Evolutionary conservation across 2,888 invertebrate genomes (phyloP), one percentile per base, ranked within the genome.

Genomic region (Cantharis flavilabris): DNA sequence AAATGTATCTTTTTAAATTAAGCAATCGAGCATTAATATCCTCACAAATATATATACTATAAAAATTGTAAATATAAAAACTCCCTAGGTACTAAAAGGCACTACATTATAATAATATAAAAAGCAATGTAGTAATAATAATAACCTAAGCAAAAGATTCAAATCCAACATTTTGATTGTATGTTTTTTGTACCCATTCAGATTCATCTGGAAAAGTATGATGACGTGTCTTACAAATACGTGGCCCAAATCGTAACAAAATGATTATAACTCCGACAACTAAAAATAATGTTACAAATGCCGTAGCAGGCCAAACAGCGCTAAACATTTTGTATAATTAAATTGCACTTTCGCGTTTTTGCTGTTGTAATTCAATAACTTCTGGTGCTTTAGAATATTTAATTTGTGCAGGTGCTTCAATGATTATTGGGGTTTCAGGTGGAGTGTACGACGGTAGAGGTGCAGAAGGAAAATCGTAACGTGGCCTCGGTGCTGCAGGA

Each of bases 331-430:
- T 86, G 69, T 69, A 62, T 14, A 26, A 10, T 75, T 92, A 96
- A 80, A 96, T 94, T 83, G 95, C 96, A 86, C 95, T 96, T 86
- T 95, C 96, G 72, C 94, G 90, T 86, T 95, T 95, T 79, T 94
- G 93, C 79, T 94, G 93, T 80, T 94, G 85, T 64, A 88, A 80
- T 80, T 88, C 87, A n/a, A 84, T 80, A 79, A 84, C 86, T 79
- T 86, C 84, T 1, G 72, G 0, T 14, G 70, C 33, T 70, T 76
- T 76, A 5, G 70, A 72, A 18, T 76, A 73, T 33, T 76, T 30
- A 23, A 70, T 26, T 69, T 72, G 62, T 67, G 75, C 72, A 30
- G 72, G 28, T n/a, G n/a, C 49, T 49, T 49, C 49, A n/a, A 49
- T n/a, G 49, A 49, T n/a, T 49, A 9, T n/a, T 7, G 76, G 76